Evolutionary conservation across 1,140 invertebrate genomes (phyloP), one percentile per base, ranked within the genome.

Genomic region (Epicauta chinensis): DNA sequence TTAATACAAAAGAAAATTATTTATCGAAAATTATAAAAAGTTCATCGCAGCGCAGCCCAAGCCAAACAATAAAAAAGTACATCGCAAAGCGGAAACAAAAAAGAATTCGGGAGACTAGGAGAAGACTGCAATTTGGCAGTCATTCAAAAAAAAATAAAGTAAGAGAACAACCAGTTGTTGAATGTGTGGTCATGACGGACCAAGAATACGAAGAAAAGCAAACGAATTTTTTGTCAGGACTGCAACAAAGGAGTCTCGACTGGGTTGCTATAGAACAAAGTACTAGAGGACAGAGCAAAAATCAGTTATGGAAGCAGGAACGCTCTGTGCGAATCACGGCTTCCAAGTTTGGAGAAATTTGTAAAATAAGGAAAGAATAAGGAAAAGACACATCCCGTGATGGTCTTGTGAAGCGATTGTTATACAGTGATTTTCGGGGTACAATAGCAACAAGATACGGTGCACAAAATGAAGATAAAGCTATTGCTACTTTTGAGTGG

Each of bases 1-100:
- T 57, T 46, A 71, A 70, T 52, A 62, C 15, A 7, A 43, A 9
- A 23, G 29, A 13, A 43, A n/a, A n/a, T n/a, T 16, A 42, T 40
- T n/a, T 23, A 42, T 29, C 30, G 14, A 32, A 12, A 35, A 6
- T 30, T 13, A 32, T 45, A 3, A 32, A 9, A n/a, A 45, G 32
- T n/a, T 30, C 10, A 5, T 30, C 29, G 32, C 10, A 12, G 12
- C 10, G 11, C 3, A 34, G 32, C 10, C 32, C 32, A 11, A 11
- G 10, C 12, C 32, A 10, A 2, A 45, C 6, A 15, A 30, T 32
- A 45, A n/a, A n/a, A n/a, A n/a, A n/a, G n/a, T n/a, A n/a, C n/a
- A n/a, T n/a, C n/a, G n/a, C n/a, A n/a, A n/a, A n/a, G n/a, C n/a
- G n/a, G n/a, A n/a, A n/a, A n/a, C n/a, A n/a, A n/a, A n/a, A n/a